A percentile compares a stretch with the other conserved stretches of the same genome.
Conservation (phyloP, 2,113 vertebrate species). For the Meles meles region DNA sequence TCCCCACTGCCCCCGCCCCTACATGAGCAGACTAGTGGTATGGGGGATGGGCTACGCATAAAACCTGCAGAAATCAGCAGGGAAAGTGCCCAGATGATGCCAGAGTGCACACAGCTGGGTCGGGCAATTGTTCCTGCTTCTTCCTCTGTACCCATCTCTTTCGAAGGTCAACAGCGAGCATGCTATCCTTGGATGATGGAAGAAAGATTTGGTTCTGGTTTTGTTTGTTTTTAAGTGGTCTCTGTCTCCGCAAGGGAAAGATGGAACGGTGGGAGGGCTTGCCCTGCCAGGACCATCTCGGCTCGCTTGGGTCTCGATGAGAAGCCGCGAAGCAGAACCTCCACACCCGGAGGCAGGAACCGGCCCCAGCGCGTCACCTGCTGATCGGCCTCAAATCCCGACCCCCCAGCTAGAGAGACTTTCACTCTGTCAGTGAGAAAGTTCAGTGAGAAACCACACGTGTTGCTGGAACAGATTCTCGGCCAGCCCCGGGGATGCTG, state of each 20-base stretch:
- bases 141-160: neutral
- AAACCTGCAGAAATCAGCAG: neutral
- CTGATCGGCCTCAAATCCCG: conserved; percentile 51
- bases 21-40: neutral
- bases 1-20: neutral
- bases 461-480: conserved; percentile 69
- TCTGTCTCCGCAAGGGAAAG: neutral
- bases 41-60: accelerated
- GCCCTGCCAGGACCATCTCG: accelerated
- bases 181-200: neutral
- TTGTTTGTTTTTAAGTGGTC: neutral
- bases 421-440: conserved; percentile 72
- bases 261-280: neutral
- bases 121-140: neutral
- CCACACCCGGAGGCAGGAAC: neutral
- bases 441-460: conserved; percentile 76
- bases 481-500: conserved; percentile 65
- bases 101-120: neutral
- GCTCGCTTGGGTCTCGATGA: neutral
- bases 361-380: conserved; percentile 34
- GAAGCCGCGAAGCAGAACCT: neutral
- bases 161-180: neutral
- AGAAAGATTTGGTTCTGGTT: neutral
- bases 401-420: conserved; percentile 75
- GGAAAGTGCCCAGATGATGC: accelerated